Evolutionary conservation across 1,140 invertebrate genomes (phyloP), one percentile per base, ranked within the genome.

Genomic region (Wiebesia pumilae): DNA sequence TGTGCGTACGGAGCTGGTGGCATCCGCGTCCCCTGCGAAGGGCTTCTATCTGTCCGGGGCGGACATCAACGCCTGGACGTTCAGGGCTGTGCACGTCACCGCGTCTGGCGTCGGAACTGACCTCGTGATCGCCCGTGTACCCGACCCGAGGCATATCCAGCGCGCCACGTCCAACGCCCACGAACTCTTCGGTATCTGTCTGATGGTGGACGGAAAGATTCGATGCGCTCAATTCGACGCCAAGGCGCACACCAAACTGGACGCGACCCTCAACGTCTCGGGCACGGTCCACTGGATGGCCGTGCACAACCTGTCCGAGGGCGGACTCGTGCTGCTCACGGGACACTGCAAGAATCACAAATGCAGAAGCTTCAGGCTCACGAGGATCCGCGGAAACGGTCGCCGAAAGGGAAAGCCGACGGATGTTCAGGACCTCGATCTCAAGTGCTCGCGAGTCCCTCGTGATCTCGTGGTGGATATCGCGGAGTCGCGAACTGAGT

Each of bases 1-100:
- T 14, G 87, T 77, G 19, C 35, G 54, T 69, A 86, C 83, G 81
- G 62, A 84, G 73, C 83, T 86, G n/a, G 80, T 82, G 33, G 62
- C 9, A 4, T 14, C 51, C 0, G 16, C 0, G 3, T 78, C 71
- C 0, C 58, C 81, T 3, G 47, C 3, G 2, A 69, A 83, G 24
- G 85, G 85, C 0, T 87, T 87, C 47, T 87, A 79, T 27, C 62
- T 79, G 0, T 78, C 35, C 16, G 85, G 85, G 7, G 30, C 81
- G 0, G 85, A 87, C 75, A 47, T 79, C 3, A 51, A 38, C 33
- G 69, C 81, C 0, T 87, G 85, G 85, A 87, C 51, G 19, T 87
- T 87, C 33, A n/a, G 75, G 16, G 81, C 85, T 6, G 38, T 83
- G 43, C 75, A 81, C 10, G 73, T 83, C 0, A 58, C 27, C 27